Conservation (phyloP, 2,888 invertebrate species). For the Nesidiocoris tenuis region DNA sequence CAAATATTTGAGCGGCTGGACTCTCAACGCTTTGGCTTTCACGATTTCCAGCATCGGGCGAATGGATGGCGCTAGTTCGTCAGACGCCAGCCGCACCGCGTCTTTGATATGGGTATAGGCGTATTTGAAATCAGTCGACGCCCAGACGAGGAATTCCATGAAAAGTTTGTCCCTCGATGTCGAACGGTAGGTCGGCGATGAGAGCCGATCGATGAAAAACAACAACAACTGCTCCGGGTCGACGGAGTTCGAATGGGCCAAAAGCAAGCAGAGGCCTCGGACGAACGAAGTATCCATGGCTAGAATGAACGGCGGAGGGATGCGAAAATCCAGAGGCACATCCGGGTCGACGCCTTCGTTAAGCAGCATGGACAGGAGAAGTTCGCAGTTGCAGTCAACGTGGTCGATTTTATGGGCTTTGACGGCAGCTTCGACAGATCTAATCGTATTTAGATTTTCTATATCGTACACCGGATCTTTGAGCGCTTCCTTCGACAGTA, state of each 20-base stretch:
- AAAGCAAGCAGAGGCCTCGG: constrained; percentile 2
- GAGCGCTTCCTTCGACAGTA: constrained; percentile 38
- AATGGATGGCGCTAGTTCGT: not conserved
- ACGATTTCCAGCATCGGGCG: constrained; percentile 1
- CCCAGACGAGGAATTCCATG: constrained; percentile 26
- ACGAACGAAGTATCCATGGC: constrained; percentile 15
- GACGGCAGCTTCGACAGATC: constrained; percentile 39
- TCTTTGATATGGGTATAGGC: not conserved
- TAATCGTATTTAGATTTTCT: not conserved
- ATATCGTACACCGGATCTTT: constrained; percentile 33
- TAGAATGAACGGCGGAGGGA: constrained; percentile 12
- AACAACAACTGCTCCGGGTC: constrained; percentile 28
- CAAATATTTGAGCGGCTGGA: constrained; percentile 23
- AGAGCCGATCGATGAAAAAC: not conserved
- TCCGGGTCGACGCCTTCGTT: constrained; percentile 41
- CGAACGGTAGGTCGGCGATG: not conserved
- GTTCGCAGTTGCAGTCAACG: constrained; percentile 38
- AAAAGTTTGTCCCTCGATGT: not conserved
- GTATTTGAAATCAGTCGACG: constrained; percentile 15
- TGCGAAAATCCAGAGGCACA: not conserved
- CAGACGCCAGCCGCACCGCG: not conserved
- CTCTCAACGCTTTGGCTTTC: constrained; percentile 1
- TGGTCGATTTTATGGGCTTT: constrained; percentile 30
- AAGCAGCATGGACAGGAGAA: constrained; percentile 37
- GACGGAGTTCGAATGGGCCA: constrained; percentile 12